Conservation (phyloP, 2,888 invertebrate genomes). For the Temnothorax ravouxi region DNA sequence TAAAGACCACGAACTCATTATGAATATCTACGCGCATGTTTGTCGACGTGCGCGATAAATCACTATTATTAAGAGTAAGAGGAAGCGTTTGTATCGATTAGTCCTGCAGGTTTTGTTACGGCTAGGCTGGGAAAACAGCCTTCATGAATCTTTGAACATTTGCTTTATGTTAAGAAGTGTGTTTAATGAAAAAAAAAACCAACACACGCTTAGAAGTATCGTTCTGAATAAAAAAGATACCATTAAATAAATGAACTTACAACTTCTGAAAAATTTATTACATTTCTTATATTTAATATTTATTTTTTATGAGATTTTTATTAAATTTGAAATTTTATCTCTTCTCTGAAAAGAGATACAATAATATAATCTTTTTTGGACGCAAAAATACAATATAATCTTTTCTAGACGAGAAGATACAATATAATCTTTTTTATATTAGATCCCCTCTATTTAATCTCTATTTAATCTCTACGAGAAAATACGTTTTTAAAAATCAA, state of each 20-base stretch:
- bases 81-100: constrained; percentile 44
- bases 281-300: background rate
- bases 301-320: background rate
- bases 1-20: constrained; percentile 40
- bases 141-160: constrained; percentile 39
- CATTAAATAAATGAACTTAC: background rate
- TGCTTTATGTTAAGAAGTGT: background rate
- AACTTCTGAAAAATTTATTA: background rate
- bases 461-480: background rate
- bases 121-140: background rate
- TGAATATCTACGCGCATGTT: constrained; percentile 37
- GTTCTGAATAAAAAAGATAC: background rate
- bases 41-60: constrained; percentile 47
- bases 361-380: background rate
- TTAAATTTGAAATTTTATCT: background rate
- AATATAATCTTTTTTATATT: too few species aligned
- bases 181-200: background rate
- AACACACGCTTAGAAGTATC: background rate
- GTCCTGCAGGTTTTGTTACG: constrained; percentile 12
- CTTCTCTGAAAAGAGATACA: background rate
- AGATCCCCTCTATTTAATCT: too few species aligned
- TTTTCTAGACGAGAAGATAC: too few species aligned
- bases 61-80: constrained; percentile 55
- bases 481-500: background rate
- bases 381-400: too few species aligned